Evolutionary conservation across 2,113 vertebrate genomes (phyloP).

Genomic region (Melanostigma gelatinosum): DNA sequence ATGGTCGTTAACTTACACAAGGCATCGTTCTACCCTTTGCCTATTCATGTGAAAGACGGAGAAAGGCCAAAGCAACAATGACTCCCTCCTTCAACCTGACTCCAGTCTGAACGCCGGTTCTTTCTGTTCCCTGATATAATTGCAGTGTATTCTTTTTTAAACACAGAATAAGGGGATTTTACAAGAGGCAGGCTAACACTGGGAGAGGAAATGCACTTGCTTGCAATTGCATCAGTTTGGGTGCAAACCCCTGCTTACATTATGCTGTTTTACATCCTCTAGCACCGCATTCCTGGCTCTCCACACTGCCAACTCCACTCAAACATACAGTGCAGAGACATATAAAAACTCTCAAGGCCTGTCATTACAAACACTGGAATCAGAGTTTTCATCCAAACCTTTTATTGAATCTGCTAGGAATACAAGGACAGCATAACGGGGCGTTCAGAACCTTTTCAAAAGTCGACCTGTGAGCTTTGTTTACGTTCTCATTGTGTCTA

Average conservation of each 20-base stretch:
- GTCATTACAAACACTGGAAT: background rate
- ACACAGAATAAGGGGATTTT: background rate
- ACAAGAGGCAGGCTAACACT: conserved; percentile 5
- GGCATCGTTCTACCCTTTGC: conserved; percentile 53
- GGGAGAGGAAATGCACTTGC: conserved; percentile 18
- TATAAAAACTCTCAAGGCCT: background rate
- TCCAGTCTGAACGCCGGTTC: conserved; percentile 13
- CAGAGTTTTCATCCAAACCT: background rate
- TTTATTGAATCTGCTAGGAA: background rate
- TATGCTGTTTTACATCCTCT: conserved; percentile 7
- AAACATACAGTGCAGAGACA: background rate
- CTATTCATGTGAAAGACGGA: conserved; percentile 33
- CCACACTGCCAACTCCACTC: background rate
- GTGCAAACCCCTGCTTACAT: conserved; percentile 37
- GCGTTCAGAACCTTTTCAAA: conserved; percentile 30
- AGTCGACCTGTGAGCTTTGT: conserved; percentile 42
- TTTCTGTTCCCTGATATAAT: conserved; percentile 5
- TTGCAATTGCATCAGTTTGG: conserved; percentile 42
- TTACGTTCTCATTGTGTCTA: conserved; percentile 55
- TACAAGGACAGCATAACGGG: background rate
- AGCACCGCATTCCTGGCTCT: conserved; percentile 20
- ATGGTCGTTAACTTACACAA: conserved; percentile 50
- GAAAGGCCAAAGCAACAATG: conserved; percentile 50
- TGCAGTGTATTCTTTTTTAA: background rate
- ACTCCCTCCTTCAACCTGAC: conserved; percentile 40